These are phyloP conservation scores for Leptopilina myrica DNA, from an alignment of 2,888 invertebrate species.

Conservation along the genomic window DNA sequence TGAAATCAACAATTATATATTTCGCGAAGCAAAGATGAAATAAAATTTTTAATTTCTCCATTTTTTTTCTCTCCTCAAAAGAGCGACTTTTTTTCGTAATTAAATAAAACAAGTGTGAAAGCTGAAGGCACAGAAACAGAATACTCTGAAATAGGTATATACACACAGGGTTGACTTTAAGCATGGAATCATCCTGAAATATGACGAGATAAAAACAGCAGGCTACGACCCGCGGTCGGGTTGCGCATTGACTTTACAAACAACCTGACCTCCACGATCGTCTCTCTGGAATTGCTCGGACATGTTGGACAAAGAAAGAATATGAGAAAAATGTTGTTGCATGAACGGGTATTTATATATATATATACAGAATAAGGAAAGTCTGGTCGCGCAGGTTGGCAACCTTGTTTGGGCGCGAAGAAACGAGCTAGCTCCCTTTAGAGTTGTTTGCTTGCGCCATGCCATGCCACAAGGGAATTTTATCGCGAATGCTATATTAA, in stretches of 20 bases:
- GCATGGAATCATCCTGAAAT: conserved; percentile 74
- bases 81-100: background rate
- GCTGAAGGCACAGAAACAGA: conserved; percentile 12
- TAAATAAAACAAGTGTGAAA: background rate
- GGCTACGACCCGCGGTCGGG: conserved; percentile 72
- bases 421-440: conserved; percentile 50
- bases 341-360: conserved; percentile 25
- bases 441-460: conserved; percentile 44
- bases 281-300: conserved; percentile 49
- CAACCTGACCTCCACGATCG: conserved; percentile 61
- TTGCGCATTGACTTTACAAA: conserved; percentile 62
- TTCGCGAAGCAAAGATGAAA: no score
- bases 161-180: conserved; percentile 62
- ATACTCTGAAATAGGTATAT: conserved; percentile 42
- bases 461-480: conserved; percentile 25
- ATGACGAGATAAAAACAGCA: conserved; percentile 75
- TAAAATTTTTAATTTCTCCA: no score
- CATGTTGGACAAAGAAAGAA: conserved; percentile 54
- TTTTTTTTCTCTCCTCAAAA: no score
- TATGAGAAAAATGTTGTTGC: conserved; percentile 44
- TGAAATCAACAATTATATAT: no score
- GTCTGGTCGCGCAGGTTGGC: conserved; percentile 51
- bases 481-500: conserved; percentile 33
- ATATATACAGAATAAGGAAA: conserved; percentile 45
- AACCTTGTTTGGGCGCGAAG: conserved; percentile 56